Conservation (phyloP, 1,140 invertebrate genomes). For the Protaetia brevitarsis region DNA sequence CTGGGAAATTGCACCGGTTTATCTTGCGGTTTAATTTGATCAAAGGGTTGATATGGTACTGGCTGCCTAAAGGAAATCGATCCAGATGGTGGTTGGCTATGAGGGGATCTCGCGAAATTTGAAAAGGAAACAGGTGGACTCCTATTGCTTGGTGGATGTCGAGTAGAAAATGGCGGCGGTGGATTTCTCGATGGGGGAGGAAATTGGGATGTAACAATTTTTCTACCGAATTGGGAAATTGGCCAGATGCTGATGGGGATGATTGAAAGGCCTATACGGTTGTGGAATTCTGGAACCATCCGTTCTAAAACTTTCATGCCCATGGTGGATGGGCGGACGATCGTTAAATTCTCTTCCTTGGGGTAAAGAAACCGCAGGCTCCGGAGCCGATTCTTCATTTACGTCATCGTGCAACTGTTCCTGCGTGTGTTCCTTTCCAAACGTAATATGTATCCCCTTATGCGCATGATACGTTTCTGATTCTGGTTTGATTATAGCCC, state of each 20-base stretch:
- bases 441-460: slow-evolving; percentile 71
- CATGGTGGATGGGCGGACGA: slow-evolving; percentile 38
- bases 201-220: background rate
- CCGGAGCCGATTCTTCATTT: slow-evolving; percentile 56
- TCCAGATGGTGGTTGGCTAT: slow-evolving; percentile 45
- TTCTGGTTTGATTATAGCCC: slow-evolving; percentile 79
- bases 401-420: slow-evolving; percentile 52
- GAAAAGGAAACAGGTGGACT: background rate
- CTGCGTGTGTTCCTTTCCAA: slow-evolving; percentile 61
- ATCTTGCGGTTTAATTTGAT: slow-evolving; percentile 31
- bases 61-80: slow-evolving; percentile 44
- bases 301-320: slow-evolving; percentile 35
- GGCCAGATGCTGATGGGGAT: slow-evolving; percentile 26
- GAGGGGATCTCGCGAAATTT: background rate
- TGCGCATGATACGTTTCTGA: slow-evolving; percentile 75
- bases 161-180: background rate
- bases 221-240: slow-evolving; percentile 4
- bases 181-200: background rate
- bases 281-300: slow-evolving; percentile 40
- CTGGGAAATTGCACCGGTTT: slow-evolving; percentile 37
- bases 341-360: slow-evolving; percentile 45
- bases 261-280: slow-evolving; percentile 46
- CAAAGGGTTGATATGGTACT: slow-evolving; percentile 43
- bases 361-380: slow-evolving; percentile 58
- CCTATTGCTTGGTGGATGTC: background rate